These are phyloP conservation scores for Silurus meridionalis DNA, from an alignment of 2,113 vertebrate genomes.

Conservation along the genomic window DNA sequence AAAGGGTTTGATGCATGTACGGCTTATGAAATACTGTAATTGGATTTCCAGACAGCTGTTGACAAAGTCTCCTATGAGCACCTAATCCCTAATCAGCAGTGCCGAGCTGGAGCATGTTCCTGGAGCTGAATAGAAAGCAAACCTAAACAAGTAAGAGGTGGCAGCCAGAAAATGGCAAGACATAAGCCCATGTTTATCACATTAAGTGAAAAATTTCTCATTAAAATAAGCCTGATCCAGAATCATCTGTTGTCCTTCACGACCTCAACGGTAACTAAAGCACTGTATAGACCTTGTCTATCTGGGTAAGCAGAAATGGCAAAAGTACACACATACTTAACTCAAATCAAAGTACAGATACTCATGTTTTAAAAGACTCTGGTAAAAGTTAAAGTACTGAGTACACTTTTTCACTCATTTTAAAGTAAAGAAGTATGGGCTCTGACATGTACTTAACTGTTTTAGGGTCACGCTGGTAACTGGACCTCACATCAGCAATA, in stretches of 20 bases:
- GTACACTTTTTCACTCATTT: too few relatives aligned
- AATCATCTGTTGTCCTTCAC: constrained; percentile 21
- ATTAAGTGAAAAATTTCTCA: constrained; percentile 17
- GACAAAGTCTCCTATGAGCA: constrained; percentile 75
- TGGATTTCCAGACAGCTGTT: constrained; percentile 80
- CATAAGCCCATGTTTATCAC: constrained; percentile 24
- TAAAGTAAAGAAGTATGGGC: too few relatives aligned
- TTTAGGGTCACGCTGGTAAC: too few relatives aligned
- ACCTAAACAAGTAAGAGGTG: constrained; percentile 16
- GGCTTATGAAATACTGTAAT: constrained; percentile 78
- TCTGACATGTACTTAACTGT: too few relatives aligned
- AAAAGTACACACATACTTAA: too few relatives aligned
- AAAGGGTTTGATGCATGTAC: constrained; percentile 72
- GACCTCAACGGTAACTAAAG: neutral
- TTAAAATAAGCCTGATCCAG: neutral
- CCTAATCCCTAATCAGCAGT: constrained; percentile 76
- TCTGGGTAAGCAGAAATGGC: neutral
- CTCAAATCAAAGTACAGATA: too few relatives aligned
- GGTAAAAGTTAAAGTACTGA: too few relatives aligned
- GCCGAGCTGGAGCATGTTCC: constrained; percentile 59
- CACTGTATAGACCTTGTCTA: neutral
- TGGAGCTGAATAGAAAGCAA: constrained; percentile 31
- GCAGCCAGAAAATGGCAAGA: constrained; percentile 27
- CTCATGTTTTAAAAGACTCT: too few relatives aligned
- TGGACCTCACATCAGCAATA: too few relatives aligned